phyloP scores from a whole-genome alignment of 2,113 vertebrate genomes.

The Theristicus caerulescens region DNA sequence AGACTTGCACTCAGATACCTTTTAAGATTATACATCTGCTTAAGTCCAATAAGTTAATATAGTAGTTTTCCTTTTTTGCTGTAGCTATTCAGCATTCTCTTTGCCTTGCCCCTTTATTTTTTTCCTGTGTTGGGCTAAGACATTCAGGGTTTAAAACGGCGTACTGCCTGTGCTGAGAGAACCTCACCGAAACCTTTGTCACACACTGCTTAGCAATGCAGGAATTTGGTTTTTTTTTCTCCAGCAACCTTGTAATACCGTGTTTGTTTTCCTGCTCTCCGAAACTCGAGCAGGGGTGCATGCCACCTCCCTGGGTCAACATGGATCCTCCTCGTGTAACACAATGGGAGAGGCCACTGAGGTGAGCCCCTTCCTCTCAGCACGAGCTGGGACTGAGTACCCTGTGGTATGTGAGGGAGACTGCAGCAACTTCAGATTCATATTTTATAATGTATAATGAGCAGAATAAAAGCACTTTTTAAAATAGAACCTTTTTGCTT shows the following conservation, averaged over 20 bases:
- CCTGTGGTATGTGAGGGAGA: not conserved
- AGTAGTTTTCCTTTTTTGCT: not conserved
- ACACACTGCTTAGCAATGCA: not conserved
- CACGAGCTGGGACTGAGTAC: not conserved
- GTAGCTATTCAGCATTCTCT: not conserved
- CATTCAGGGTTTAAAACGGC: not conserved
- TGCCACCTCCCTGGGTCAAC: not conserved
- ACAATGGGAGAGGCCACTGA: fast-evolving
- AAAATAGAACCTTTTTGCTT: not conserved
- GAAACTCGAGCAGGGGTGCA: not conserved
- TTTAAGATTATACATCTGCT: not conserved
- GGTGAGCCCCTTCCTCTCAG: not conserved
- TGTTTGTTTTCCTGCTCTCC: not conserved
- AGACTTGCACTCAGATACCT: not conserved
- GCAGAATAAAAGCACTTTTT: not conserved
- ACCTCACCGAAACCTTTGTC: not conserved
- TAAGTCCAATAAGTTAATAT: not conserved
- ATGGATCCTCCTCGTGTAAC: fast-evolving
- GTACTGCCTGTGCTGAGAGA: not conserved
- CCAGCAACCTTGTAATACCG: not conserved
- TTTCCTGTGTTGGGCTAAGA: not conserved
- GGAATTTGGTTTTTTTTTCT: not conserved
- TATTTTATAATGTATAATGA: not conserved
- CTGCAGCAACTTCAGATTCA: not conserved
- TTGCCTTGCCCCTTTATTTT: not conserved